Evolutionary conservation across 2,113 vertebrate species (phyloP), one percentile per base, ranked within the genome.

Genomic region (Sakesphorus luctuosus): DNA sequence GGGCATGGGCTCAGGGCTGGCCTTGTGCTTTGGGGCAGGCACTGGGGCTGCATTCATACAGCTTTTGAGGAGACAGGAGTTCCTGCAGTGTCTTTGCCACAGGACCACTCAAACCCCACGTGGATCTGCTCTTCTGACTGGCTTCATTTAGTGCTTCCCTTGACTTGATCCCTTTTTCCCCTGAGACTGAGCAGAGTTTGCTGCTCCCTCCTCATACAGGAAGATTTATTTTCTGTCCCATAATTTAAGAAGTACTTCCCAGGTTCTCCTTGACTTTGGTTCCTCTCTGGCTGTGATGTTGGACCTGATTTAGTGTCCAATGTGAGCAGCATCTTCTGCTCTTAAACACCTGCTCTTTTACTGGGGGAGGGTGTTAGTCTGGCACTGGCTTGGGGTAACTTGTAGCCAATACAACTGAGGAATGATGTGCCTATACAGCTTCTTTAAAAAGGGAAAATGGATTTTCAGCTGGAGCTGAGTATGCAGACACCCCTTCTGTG

Each of bases 221-320:
- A 25, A 31, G 77, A 50, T 84, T 95, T 84, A 6, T 89, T 67
- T 89, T 75, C 89, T 87, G 35, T 82, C 79, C 52, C 55, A 35
- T 69, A 47, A n/a, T 50, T 93, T 47, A 38, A 46, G 15, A 91
- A 78, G 68, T 72, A 67, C 20, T 89, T 73, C 29, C 38, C 46
- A 78, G 24, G 15, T 81, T 91, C 87, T 89, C 61, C 49, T 72
- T 92, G 65, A 66, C 73, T 89, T 69, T 59, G 73, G 13, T 44
- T 36, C 9, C 81, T 92, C 28, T 80, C 83, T 72, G 75, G 56
- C 50, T 2, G 0, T 16, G 23, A 55, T 33, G 58, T n/a, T 88
- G 67, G 86, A 24, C 44, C 44, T 80, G 13, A 88, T 93, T 76
- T 88, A 59, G 33, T 11, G 28, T 83, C 44, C 75, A 47, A 21